Evolutionary conservation across 2,113 vertebrate genomes (phyloP).

Genomic region (Irena cyanogastra): DNA sequence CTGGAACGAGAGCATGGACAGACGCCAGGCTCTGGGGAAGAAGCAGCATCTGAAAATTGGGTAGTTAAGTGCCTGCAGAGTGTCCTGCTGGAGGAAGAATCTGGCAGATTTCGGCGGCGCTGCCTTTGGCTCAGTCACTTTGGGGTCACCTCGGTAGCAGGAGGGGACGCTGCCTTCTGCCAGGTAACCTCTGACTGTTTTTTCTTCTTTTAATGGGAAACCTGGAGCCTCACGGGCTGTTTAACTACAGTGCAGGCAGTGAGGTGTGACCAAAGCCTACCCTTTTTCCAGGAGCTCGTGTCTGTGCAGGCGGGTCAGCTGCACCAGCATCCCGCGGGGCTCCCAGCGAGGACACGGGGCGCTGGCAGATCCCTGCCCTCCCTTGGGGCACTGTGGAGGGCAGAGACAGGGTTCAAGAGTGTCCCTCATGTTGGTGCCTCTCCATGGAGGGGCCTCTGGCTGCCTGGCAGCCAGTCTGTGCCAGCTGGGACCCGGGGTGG

Average conservation of each 20-base stretch:
- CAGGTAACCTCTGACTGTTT: background rate
- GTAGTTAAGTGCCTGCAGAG: conserved; percentile 35
- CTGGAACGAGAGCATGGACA: background rate
- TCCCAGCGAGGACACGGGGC: fast-evolving
- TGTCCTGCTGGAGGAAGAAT: conserved; percentile 3
- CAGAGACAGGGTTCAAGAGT: background rate
- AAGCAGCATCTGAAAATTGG: conserved; percentile 37
- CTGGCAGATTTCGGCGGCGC: background rate
- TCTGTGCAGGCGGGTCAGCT: fast-evolving
- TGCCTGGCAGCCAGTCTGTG: background rate
- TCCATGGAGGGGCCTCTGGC: fast-evolving
- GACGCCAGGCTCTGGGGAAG: conserved; percentile 14
- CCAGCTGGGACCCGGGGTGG: fast-evolving
- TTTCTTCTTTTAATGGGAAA: conserved; percentile 5
- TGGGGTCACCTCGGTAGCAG: background rate
- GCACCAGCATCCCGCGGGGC: fast-evolving
- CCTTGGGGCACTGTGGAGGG: fast-evolving
- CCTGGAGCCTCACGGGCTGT: background rate
- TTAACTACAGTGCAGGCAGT: conserved; percentile 32
- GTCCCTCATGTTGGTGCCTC: fast-evolving
- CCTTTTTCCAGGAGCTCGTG: background rate
- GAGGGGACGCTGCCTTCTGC: background rate
- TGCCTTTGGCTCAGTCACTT: background rate
- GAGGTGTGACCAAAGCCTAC: background rate
- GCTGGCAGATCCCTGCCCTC: background rate